A percentile compares a stretch with the other conserved stretches of the same genome.
phyloP scores from a whole-genome alignment of 2,888 invertebrate species.

The Chelonus formosanus region DNA sequence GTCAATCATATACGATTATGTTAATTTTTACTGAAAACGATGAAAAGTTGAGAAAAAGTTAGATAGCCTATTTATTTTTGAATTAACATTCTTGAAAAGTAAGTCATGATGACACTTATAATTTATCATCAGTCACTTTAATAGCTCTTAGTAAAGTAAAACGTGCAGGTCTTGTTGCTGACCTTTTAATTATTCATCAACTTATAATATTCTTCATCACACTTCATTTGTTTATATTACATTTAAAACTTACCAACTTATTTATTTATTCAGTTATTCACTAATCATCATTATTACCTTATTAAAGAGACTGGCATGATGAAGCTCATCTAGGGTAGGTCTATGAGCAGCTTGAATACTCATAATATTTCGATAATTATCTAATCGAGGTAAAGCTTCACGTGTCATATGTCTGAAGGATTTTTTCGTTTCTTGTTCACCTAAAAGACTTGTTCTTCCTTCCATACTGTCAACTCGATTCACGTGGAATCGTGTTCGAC shows the following conservation, averaged over 20 bases:
- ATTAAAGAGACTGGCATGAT: conserved; percentile 81
- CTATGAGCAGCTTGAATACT: conserved; percentile 87
- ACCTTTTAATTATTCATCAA: conserved; percentile 39
- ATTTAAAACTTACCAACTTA: too few species aligned
- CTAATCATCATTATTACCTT: conserved; percentile 69
- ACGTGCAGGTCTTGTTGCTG: conserved; percentile 54
- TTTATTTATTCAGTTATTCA: too few species aligned
- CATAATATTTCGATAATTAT: conserved; percentile 89
- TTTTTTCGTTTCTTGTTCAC: conserved; percentile 60
- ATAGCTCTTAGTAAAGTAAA: conserved; percentile 42
- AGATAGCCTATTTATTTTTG: too few species aligned
- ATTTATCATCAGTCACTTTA: conserved; percentile 51
- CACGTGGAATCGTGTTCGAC: conserved; percentile 71
- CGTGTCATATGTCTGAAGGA: conserved; percentile 75
- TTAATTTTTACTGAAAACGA: too few species aligned
- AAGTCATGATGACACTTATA: too few species aligned
- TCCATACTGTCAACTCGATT: conserved; percentile 70
- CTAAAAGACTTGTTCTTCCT: conserved; percentile 61
- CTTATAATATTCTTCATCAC: not conserved
- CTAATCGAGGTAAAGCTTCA: conserved; percentile 85
- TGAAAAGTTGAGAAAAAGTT: too few species aligned
- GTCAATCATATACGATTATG: too few species aligned
- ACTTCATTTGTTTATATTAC: too few species aligned
- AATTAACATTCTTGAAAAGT: too few species aligned
- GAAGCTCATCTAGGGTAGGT: conserved; percentile 88